Evolutionary conservation across 2,888 invertebrate genomes (phyloP).

Genomic region (Sesia bembeciformis): DNA sequence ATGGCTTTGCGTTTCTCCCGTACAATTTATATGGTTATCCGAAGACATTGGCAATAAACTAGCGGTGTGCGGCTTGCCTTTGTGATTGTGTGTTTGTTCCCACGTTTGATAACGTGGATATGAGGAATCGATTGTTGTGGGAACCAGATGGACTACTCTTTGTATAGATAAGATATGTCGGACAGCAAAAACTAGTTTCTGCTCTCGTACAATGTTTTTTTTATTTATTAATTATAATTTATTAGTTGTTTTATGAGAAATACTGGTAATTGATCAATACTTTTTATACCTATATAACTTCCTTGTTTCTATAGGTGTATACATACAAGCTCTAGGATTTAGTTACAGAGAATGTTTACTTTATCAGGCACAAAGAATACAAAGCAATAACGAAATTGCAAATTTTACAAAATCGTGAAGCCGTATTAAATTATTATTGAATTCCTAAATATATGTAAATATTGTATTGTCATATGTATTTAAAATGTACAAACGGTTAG

Average conservation of each 20-base stretch:
- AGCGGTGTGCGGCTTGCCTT: conserved; percentile 27
- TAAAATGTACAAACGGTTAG: too few species aligned
- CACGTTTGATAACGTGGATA: conserved; percentile 33
- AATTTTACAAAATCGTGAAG: too few species aligned
- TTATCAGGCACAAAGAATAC: too few species aligned
- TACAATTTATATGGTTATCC: conserved; percentile 40
- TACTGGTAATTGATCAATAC: background rate
- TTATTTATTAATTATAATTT: background rate
- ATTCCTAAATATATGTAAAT: too few species aligned
- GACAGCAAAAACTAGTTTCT: background rate
- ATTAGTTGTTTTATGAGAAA: conserved; percentile 2
- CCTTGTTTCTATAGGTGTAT: too few species aligned
- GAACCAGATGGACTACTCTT: conserved; percentile 13
- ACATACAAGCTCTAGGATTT: too few species aligned
- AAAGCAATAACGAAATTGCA: too few species aligned
- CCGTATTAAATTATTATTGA: too few species aligned
- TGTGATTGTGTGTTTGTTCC: conserved; percentile 40
- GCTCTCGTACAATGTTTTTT: background rate
- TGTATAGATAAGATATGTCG: background rate
- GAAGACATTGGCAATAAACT: conserved; percentile 32
- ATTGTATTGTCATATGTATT: too few species aligned
- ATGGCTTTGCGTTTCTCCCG: conserved; percentile 38
- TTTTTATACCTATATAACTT: too few species aligned
- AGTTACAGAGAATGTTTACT: too few species aligned
- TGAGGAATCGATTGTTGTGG: conserved; percentile 34